Percentiles rank a stretch among this genome's conserved stretches.
Conservation (phyloP, 2,888 invertebrate species). For the Alcis repandata region DNA sequence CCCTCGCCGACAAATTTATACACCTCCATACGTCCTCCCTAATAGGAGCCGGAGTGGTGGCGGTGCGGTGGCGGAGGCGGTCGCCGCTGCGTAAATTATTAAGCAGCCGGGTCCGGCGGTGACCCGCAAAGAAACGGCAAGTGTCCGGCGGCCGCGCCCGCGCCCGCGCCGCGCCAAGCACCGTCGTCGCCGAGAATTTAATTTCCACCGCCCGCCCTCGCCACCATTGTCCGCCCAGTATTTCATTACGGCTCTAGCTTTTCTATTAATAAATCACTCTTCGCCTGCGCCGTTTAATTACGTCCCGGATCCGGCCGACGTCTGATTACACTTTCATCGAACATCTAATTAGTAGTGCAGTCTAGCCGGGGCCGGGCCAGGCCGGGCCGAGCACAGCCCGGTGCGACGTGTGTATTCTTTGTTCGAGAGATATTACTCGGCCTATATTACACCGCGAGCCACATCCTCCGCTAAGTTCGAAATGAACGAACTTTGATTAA, state of each 20-base stretch:
- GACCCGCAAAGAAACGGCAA: constrained; percentile 76
- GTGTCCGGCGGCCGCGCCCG: constrained; percentile 65
- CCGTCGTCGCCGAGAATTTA: constrained; percentile 81
- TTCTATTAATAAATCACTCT: constrained; percentile 87
- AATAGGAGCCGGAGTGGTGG: constrained; percentile 61
- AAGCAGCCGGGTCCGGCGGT: constrained; percentile 61
- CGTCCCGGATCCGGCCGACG: constrained; percentile 83
- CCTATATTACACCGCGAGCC: constrained; percentile 73
- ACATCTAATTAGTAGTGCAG: constrained; percentile 86
- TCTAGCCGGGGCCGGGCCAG: constrained; percentile 62
- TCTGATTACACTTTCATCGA: constrained; percentile 87
- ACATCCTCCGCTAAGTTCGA: constrained; percentile 73
- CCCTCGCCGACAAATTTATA: constrained; percentile 85
- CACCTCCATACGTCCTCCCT: constrained; percentile 79
- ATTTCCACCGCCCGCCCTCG: constrained; percentile 82
- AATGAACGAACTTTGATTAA: constrained; percentile 82
- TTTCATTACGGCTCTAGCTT: constrained; percentile 86
- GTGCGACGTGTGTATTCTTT: constrained; percentile 79
- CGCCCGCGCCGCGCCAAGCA: constrained; percentile 42
- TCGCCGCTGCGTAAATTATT: constrained; percentile 72
- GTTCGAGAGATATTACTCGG: constrained; percentile 77
- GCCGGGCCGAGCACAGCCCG: constrained; percentile 42
- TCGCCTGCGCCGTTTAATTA: constrained; percentile 86
- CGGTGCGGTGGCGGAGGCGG: constrained; percentile 35
- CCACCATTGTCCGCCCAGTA: constrained; percentile 85